A percentile compares a stretch with the other conserved stretches of the same genome.
Conservation (phyloP, 2,888 invertebrate species). For the Neoscelio sp. region DNA sequence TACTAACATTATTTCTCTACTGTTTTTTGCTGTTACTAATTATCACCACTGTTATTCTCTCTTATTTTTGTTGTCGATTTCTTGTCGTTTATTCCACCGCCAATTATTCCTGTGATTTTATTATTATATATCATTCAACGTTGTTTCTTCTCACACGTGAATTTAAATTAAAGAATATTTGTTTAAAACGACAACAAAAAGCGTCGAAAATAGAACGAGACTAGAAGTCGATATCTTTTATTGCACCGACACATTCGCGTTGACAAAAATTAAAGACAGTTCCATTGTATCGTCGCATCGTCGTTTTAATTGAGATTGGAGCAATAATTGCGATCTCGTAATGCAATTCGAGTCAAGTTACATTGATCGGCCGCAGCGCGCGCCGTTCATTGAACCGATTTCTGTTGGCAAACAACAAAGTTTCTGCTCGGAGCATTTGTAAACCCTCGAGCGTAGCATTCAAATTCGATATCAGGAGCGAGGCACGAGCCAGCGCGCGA, state of each 20-base stretch:
- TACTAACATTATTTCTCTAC: no score
- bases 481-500: slow-evolving; percentile 43
- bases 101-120: no score
- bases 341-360: slow-evolving; percentile 37
- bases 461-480: slow-evolving; percentile 33
- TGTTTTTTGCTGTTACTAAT: no score
- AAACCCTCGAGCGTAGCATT: slow-evolving; percentile 14
- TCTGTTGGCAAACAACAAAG: slow-evolving; percentile 57
- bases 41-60: no score
- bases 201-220: no score
- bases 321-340: slow-evolving; percentile 52
- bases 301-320: slow-evolving; percentile 40
- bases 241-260: neutral
- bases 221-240: no score
- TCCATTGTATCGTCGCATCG: slow-evolving; percentile 34
- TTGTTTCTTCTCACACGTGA: no score
- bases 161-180: no score
- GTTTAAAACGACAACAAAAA: no score
- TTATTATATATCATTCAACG: no score
- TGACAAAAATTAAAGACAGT: slow-evolving; percentile 17
- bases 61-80: no score
- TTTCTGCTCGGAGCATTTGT: slow-evolving; percentile 48
- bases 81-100: no score
- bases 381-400: slow-evolving; percentile 39
- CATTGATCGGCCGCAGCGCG: slow-evolving; percentile 33